phyloP scores from a whole-genome alignment of 2,797 vertebrate species.

The Varecia variegata region DNA sequence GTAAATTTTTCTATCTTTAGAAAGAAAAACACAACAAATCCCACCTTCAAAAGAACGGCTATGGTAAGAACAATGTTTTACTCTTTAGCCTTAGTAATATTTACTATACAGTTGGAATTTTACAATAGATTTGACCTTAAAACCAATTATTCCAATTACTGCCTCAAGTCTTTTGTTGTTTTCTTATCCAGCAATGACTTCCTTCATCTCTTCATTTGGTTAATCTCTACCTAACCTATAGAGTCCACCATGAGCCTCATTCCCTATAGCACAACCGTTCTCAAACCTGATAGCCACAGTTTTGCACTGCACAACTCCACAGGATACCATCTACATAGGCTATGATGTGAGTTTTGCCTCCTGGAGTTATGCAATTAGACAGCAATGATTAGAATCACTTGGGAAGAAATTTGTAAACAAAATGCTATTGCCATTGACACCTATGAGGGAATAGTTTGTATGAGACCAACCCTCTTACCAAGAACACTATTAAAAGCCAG shows the following conservation, averaged over 20 bases:
- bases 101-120: neutral
- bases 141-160: neutral
- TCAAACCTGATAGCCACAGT: neutral
- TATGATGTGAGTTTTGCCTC: neutral
- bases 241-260: neutral
- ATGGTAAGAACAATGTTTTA: neutral
- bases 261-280: neutral
- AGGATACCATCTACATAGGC: neutral
- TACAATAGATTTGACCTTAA: neutral
- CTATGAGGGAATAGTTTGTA: neutral
- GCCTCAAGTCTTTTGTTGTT: neutral
- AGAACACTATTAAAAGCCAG: constrained; percentile 42
- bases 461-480: neutral
- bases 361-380: neutral
- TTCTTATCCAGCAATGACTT: neutral
- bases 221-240: neutral
- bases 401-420: constrained; percentile 1
- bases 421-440: neutral
- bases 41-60: neutral
- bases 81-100: neutral
- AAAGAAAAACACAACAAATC: neutral
- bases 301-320: neutral
- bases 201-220: neutral
- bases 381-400: constrained; percentile 11
- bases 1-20: neutral